Evolutionary conservation across 1,140 invertebrate species (phyloP), one percentile per base, ranked within the genome.

Genomic region (Berghia stephanieae): DNA sequence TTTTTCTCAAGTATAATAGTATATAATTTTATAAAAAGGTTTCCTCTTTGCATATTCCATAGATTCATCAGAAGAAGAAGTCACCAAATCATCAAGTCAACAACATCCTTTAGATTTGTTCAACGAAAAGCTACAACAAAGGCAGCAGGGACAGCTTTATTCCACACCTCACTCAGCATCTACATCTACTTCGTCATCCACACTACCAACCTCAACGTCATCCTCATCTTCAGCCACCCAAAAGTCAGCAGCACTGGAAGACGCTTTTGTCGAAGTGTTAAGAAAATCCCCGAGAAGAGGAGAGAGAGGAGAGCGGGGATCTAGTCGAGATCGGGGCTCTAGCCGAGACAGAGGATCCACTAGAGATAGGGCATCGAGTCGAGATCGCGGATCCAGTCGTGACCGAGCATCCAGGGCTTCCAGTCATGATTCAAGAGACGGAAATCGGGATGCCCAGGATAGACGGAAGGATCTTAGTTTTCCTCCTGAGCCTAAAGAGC

Each of bases 101-200:
- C 82, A 83, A 44, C 82, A 83, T 72, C 79, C 79, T 36, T 63
- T 83, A 42, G 82, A 83, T 68, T 81, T 74, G 74, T 77, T 83
- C 34, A 74, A 63, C 79, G 75, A 70, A 78, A 78, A 78, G 82
- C 84, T 79, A 38, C 80, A 83, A 73, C 78, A 74, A 66, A 80
- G 38, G 6, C 79, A 83, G 70, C 84, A 80, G 49, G 85, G 80
- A 80, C 87, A 83, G 82, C 86, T 78, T 75, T 81, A 81, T 92
- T 75, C 86, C 13, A 78, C 63, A 40, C 73, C 69, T 34, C 78
- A 81, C 70, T 60, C 73, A 75, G 52, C 63, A 13, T 34, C 80
- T 68, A 81, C 75, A 57, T 80, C 79, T 46, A 78, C 80, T 18
- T 76, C 76, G 49, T 79, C 81, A 46, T 76, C 78, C 77, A 42